Conservation (phyloP, 2,888 invertebrate species). For the Diaprepes abbreviatus region DNA sequence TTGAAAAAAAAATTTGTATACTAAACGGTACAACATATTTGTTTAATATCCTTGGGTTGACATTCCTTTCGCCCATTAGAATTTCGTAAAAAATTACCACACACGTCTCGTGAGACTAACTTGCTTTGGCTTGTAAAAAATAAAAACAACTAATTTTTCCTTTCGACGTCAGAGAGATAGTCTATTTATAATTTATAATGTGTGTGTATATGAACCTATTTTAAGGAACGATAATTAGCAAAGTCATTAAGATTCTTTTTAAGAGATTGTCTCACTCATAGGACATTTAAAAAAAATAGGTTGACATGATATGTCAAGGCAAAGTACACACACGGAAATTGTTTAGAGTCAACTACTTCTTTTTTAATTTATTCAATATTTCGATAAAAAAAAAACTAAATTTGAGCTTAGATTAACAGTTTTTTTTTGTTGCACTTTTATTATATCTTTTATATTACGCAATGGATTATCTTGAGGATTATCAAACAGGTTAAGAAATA, state of each 20-base stretch:
- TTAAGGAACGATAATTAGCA: constrained; percentile 43
- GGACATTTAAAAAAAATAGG: constrained; percentile 1
- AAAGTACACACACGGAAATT: neutral
- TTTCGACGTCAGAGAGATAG: constrained; percentile 37
- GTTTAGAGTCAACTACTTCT: no score
- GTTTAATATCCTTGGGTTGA: constrained; percentile 7
- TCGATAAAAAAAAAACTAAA: no score
- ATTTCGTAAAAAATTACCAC: constrained; percentile 6
- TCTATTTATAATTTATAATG: constrained; percentile 40
- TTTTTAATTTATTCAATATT: no score
- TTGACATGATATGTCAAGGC: neutral
- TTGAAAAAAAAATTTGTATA: neutral
- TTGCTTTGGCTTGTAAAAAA: constrained; percentile 37
- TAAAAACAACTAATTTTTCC: constrained; percentile 47
- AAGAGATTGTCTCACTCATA: constrained; percentile 8
- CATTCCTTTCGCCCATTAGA: constrained; percentile 7
- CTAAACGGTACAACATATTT: neutral
- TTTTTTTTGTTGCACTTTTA: no score
- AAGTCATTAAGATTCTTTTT: constrained; percentile 44
- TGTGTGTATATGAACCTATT: constrained; percentile 41
- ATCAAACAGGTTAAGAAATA: no score
- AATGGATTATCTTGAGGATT: no score
- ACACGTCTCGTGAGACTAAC: neutral
- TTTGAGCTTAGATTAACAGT: no score
- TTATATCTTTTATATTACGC: no score